Base-by-base conservation (phyloP, 2,797 vertebrate species). In the Rhinella marina region DNA sequence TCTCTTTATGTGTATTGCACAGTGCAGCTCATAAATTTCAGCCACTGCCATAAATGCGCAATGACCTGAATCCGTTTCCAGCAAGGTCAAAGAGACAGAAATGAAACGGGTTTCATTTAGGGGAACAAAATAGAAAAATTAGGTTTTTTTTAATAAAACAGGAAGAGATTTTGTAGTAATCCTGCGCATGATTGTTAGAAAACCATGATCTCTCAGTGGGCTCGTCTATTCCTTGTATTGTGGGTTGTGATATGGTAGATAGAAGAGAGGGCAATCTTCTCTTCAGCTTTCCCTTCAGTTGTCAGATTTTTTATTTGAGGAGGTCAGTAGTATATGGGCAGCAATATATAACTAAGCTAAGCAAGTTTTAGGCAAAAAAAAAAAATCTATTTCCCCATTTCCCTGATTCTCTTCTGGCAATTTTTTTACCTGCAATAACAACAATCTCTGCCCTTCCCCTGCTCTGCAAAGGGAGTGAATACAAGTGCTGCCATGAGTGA, bases 1-100 rank as follows among this genome's bases (percentile, higher is more conserved):
- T 89, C 75, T 29, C 77, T 81, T 76, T 87, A 66, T 82, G 86
- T 72, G 25, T 59, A 52, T 82, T 66, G 64, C 70, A 82, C 80
- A 12, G 48, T 64, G 77, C 50, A 86, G 79, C 86, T 88, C 79
- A 17, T 90, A 84, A 88, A 88, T 64, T n/a, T 57, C 72, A 82
- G 59, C 76, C 68, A 11, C 57, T 19, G 54, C 48, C 56, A 29
- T 62, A 54, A 78, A 62, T 79, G 75, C 64, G 59, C 52, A 68
- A 50, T 84, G 77, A 82, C 87, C 72, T 76, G 61, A 76, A 57
- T 14, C 56, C 3, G 54, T 27, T 61, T 80, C 75, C 62, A n/a
- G 7, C 87, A 88, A 80, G 75, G 87, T 88, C 75, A 81, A 57
- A 59, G 32, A 50, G 48, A 76, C 13, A 59, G 27, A 52, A 17